Evolutionary conservation across 1,140 invertebrate species (phyloP).

Genomic region (Mylabris phalerata): DNA sequence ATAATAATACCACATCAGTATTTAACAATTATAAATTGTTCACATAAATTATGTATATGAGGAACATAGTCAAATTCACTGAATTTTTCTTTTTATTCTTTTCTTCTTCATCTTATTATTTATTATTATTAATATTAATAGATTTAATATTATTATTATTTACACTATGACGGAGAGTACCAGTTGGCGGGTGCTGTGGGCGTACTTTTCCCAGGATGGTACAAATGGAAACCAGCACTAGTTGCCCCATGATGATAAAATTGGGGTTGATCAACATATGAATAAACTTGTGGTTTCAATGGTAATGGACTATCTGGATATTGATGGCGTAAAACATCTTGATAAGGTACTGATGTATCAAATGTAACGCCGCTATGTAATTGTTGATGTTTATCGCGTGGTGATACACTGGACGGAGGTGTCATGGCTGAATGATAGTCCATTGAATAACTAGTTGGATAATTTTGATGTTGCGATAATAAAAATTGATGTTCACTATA

Average conservation of each 20-base stretch:
- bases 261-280: constrained; percentile 69
- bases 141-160: constrained; percentile 8
- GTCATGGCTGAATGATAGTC: constrained; percentile 91
- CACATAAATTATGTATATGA: constrained; percentile 18
- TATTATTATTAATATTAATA: no score
- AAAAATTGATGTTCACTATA: constrained; percentile 62
- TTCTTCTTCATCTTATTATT: no score
- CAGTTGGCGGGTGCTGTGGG: constrained; percentile 54
- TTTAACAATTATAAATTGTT: constrained; percentile 24
- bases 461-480: constrained; percentile 52
- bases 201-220: constrained; percentile 68
- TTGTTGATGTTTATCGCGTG: constrained; percentile 74
- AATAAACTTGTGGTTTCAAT: constrained; percentile 84
- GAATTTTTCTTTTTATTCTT: neutral
- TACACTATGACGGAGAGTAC: constrained; percentile 68
- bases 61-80: constrained; percentile 22
- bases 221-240: constrained; percentile 77
- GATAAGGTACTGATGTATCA: constrained; percentile 45
- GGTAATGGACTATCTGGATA: constrained; percentile 69
- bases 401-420: constrained; percentile 89
- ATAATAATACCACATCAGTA: constrained; percentile 24
- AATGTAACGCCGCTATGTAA: constrained; percentile 40
- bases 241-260: constrained; percentile 69
- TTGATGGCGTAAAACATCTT: constrained; percentile 53
- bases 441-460: constrained; percentile 59